Evolutionary conservation across 2,888 invertebrate species (phyloP).

Genomic region (Leucoma salicis): DNA sequence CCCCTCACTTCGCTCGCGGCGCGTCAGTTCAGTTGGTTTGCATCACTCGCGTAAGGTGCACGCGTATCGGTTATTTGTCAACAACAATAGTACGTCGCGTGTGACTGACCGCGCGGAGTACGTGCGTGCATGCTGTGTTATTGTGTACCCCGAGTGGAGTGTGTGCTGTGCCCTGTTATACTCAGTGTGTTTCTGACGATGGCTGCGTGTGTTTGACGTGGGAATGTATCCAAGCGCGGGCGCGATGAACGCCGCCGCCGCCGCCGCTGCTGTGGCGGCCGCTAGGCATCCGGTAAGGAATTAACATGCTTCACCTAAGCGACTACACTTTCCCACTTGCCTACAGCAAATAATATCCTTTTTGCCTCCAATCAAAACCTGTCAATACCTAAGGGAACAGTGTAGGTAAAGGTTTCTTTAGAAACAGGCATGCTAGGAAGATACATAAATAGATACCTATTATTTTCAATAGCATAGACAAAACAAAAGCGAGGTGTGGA

Average conservation of each 20-base stretch:
- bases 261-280: constrained; percentile 91
- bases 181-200: constrained; percentile 64
- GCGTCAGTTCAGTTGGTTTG: constrained; percentile 70
- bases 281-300: constrained; percentile 91
- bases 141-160: constrained; percentile 68
- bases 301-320: background rate
- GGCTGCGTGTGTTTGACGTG: constrained; percentile 77
- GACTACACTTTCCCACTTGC: background rate
- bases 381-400: background rate
- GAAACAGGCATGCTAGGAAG: too few relatives aligned
- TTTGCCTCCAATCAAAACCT: background rate
- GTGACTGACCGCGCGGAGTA: constrained; percentile 61
- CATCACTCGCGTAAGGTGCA: constrained; percentile 47
- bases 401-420: constrained; percentile 47
- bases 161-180: constrained; percentile 65
- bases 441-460: too few relatives aligned
- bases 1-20: constrained; percentile 35
- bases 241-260: constrained; percentile 92
- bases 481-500: constrained; percentile 43
- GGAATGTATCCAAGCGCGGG: constrained; percentile 93
- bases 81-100: constrained; percentile 53
- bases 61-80: constrained; percentile 40
- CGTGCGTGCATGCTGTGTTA: constrained; percentile 57
- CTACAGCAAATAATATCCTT: background rate
- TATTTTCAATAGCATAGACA: too few relatives aligned